phyloP scores from a whole-genome alignment of 35 echinoderm and acorn worm species.

The Chiridota heheva region DNA sequence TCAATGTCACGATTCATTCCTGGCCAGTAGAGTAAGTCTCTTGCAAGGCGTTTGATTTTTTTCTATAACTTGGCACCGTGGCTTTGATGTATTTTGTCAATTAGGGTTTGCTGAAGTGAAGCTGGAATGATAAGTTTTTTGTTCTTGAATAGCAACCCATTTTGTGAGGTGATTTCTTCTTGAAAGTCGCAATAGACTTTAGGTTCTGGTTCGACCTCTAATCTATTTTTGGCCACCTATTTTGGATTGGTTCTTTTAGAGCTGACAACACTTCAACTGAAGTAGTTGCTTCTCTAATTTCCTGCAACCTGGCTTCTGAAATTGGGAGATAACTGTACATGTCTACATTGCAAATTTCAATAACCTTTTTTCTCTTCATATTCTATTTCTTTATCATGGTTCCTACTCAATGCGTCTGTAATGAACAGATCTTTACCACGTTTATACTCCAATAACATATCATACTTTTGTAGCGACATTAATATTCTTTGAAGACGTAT shows the following conservation, averaged over 20 bases:
- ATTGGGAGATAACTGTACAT: conserved; percentile 19
- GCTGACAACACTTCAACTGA: neutral
- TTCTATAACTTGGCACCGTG: conserved; percentile 45
- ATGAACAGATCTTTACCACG: conserved; percentile 40
- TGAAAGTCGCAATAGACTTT: conserved; percentile 11
- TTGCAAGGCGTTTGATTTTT: conserved; percentile 24
- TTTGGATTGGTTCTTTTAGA: neutral
- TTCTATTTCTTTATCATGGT: neutral
- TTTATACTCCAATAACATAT: conserved; percentile 19
- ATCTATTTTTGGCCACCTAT: conserved; percentile 12
- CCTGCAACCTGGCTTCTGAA: conserved; percentile 17
- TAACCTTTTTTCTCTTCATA: neutral
- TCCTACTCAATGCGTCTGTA: conserved; percentile 25
- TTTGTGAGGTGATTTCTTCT: conserved; percentile 1
- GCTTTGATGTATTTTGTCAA: conserved; percentile 26
- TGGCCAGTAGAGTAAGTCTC: conserved; percentile 28
- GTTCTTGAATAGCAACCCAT: conserved; percentile 17
- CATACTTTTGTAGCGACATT: conserved; percentile 19
- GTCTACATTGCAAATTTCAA: conserved; percentile 18
- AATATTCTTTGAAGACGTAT: conserved; percentile 26
- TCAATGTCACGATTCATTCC: conserved; percentile 34
- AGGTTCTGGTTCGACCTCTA: neutral
- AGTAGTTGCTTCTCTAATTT: neutral
- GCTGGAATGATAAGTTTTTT: conserved; percentile 11
- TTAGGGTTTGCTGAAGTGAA: neutral